Conservation (phyloP, 2,797 vertebrate species). For the Chelonia mydas region DNA sequence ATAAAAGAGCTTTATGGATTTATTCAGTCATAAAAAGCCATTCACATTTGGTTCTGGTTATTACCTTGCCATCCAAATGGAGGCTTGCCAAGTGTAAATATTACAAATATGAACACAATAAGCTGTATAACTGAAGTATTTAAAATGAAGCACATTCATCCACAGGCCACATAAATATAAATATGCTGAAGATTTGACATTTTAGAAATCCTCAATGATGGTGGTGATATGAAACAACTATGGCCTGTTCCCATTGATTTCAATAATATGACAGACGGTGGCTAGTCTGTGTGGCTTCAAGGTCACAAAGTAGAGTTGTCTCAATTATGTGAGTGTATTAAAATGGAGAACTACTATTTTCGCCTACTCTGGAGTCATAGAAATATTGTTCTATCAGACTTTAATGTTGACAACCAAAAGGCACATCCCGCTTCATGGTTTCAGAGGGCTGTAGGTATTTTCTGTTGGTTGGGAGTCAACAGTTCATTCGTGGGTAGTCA, state of each 20-base stretch:
- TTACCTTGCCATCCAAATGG: not conserved
- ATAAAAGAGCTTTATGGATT: not conserved
- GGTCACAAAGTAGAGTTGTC: not conserved
- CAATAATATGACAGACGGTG: not conserved
- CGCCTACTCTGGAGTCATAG: not conserved
- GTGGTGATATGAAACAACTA: not conserved
- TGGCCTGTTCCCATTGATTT: not conserved
- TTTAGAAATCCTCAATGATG: not conserved
- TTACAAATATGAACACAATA: not conserved
- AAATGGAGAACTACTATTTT: not conserved
- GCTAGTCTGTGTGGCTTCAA: not conserved
- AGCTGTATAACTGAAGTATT: not conserved
- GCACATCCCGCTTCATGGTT: not conserved
- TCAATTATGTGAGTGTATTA: not conserved
- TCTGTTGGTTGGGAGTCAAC: not conserved
- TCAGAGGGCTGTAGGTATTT: not conserved
- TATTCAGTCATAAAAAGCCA: not conserved
- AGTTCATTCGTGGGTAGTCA: not conserved
- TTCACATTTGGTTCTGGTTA: not conserved
- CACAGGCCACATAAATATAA: not conserved
- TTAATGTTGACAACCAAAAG: not conserved
- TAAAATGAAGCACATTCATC: fast-evolving
- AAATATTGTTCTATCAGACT: not conserved
- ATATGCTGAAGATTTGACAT: not conserved
- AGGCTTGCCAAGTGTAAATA: not conserved